Base-by-base conservation (phyloP, 2,113 vertebrate species). In the Salvelinus fontinalis region DNA sequence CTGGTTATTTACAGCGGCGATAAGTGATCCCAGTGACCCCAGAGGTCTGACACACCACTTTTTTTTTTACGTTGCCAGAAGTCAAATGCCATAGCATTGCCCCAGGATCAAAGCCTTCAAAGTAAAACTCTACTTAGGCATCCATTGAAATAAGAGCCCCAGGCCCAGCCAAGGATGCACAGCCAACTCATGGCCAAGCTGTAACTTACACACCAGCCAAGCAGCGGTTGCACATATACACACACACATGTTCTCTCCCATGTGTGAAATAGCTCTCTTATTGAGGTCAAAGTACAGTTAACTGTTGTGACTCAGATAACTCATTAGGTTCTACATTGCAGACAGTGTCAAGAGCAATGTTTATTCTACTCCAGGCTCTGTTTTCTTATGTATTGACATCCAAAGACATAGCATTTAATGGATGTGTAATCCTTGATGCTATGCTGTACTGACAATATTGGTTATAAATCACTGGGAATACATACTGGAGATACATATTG, bases 41-140 rank as follows among this genome's bases (percentile, higher is more conserved):
- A 85, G 84, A 91, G 91, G 89, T 93, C 92, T 89, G 87, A 90
- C 89, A 91, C 83, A 66, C 83, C 85, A 83, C 82, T 86, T 90
- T 89, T 82, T 64, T 70, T 89, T 89, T 89, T 85, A 44, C 9
- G 9, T 54, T 86, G 90, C 91, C 88, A 90, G 86, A 90, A 93
- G 93, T 93, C 92, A 94, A 93, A 93, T 93, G 91, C 92, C 90
- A 94, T 85, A 90, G 89, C 91, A 90, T 92, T 84, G 90, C 92
- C 91, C 90, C 86, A 70, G 88, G 92, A 92, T 94, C 92, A 93
- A 93, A 92, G 91, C 88, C 89, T 92, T 92, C 91, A 92, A 92
- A 93, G 93, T 93, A 89, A 89, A 92, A 87, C 91, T 92, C 89
- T 90, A 91, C 90, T 92, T 92, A 92, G 90, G 89, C 90, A 82